Evolutionary conservation across 2,888 invertebrate species (phyloP).

Genomic region (Temnothorax unifasciatus): DNA sequence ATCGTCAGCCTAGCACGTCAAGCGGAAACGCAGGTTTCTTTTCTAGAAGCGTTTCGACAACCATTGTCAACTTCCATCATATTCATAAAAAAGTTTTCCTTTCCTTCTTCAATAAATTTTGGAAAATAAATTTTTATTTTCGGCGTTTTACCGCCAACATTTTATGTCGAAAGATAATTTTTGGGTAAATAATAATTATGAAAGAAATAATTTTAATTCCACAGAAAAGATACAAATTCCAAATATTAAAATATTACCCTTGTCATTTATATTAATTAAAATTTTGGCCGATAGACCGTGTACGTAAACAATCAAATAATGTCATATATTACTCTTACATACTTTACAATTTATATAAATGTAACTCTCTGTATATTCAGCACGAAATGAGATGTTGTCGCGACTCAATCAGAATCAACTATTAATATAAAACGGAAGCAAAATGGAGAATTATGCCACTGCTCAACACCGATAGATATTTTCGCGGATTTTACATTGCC

Average conservation of each 20-base stretch:
- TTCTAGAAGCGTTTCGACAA: constrained; percentile 2
- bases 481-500: constrained; percentile 2
- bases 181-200: neutral
- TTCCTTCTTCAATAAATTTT: neutral
- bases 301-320: neutral
- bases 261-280: neutral
- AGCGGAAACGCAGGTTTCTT: neutral
- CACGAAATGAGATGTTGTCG: neutral
- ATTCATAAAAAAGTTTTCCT: neutral
- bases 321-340: neutral
- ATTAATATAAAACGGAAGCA: neutral
- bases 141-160: neutral
- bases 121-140: neutral
- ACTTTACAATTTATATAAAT: neutral
- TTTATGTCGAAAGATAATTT: neutral
- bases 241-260: neutral
- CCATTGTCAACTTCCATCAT: neutral
- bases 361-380: neutral
- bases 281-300: neutral
- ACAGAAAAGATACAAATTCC: neutral
- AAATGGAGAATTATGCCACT: neutral
- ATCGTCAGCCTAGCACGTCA: neutral
- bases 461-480: neutral
- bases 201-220: constrained; percentile 10
- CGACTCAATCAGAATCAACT: neutral